Evolutionary conservation across 2,888 invertebrate genomes (phyloP).

Genomic region (Lithosia quadra): DNA sequence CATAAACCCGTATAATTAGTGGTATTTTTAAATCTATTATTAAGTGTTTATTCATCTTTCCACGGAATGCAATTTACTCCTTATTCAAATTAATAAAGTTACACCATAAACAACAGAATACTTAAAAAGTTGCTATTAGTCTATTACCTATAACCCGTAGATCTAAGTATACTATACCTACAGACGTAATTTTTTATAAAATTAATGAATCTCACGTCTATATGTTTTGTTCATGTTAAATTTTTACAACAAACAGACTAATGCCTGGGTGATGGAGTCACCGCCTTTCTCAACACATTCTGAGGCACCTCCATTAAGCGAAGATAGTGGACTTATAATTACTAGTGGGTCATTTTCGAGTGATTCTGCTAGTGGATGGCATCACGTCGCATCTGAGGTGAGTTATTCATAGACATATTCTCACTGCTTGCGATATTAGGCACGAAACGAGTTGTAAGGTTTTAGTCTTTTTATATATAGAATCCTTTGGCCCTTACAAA

Average conservation of each 20-base stretch:
- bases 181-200: conserved; percentile 55
- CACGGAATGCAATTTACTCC: background rate
- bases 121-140: conserved; percentile 21
- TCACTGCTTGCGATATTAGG: background rate
- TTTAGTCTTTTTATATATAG: background rate
- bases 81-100: background rate
- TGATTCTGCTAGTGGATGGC: conserved; percentile 90
- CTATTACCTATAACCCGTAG: too few species aligned
- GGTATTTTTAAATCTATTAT: too few species aligned
- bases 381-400: conserved; percentile 90
- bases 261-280: conserved; percentile 89
- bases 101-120: conserved; percentile 1
- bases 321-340: conserved; percentile 91
- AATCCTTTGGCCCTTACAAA: background rate
- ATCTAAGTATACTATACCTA: too few species aligned
- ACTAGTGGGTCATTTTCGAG: conserved; percentile 92
- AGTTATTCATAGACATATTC: conserved; percentile 41
- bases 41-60: too few species aligned
- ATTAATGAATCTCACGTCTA: conserved; percentile 53
- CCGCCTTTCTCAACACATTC: conserved; percentile 92
- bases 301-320: conserved; percentile 91
- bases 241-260: conserved; percentile 49
- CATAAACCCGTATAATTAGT: too few species aligned
- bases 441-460: background rate
- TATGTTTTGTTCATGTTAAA: conserved; percentile 62